These are phyloP conservation scores for Alloplasta piceator DNA, from an alignment of 2,888 invertebrate genomes.

Conservation along the genomic window DNA sequence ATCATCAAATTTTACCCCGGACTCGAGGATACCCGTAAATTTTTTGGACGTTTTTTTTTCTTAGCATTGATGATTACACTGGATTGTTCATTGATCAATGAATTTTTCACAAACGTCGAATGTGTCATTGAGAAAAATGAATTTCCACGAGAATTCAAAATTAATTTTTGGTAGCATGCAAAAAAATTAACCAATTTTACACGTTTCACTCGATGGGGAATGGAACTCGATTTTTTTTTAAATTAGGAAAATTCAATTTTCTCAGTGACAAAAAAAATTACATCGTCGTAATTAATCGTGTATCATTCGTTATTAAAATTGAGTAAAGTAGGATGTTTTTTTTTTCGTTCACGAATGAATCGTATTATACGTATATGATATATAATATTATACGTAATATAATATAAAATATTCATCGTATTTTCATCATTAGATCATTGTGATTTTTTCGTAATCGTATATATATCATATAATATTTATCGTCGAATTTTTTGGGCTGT, in stretches of 20 bases:
- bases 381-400: constrained; percentile 44
- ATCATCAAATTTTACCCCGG: not conserved
- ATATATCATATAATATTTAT: constrained; percentile 7
- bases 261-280: constrained; percentile 7
- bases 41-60: constrained; percentile 27
- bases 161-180: not conserved
- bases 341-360: constrained; percentile 58
- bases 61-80: constrained; percentile 34
- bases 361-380: constrained; percentile 41
- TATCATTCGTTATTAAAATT: constrained; percentile 41
- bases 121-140: constrained; percentile 33
- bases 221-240: not conserved
- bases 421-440: constrained; percentile 62
- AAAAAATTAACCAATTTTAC: not conserved
- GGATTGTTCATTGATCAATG: constrained; percentile 37
- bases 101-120: constrained; percentile 27
- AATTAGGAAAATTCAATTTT: constrained; percentile 19
- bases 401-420: constrained; percentile 52
- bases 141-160: constrained; percentile 1
- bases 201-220: not conserved
- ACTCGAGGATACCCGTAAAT: constrained; percentile 39
- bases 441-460: constrained; percentile 59
- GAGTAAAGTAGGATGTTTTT: constrained; percentile 59
- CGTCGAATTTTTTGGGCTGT: too few species aligned
- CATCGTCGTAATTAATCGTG: constrained; percentile 52